phyloP scores from a whole-genome alignment of 1,140 invertebrate genomes.

The Muscidifurax raptorellus region DNA sequence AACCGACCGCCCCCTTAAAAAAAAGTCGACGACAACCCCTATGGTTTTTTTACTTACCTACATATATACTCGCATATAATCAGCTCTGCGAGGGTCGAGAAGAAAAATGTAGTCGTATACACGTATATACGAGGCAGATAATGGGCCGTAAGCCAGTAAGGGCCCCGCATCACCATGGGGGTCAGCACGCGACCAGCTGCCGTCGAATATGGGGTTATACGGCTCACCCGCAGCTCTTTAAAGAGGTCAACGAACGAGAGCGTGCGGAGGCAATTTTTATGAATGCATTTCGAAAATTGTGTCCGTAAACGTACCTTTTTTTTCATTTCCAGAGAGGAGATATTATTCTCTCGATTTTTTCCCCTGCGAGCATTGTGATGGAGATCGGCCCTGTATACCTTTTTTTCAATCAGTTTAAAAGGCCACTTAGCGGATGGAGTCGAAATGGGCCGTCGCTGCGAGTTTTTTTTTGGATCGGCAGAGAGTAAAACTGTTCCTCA shows the following conservation, averaged over 20 bases:
- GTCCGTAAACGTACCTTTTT: neutral
- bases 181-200: conserved; percentile 68
- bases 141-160: conserved; percentile 25
- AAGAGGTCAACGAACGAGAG: conserved; percentile 55
- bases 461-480: neutral
- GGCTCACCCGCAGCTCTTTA: conserved; percentile 43
- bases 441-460: neutral
- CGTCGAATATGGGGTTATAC: conserved; percentile 55
- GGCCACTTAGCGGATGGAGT: conserved; percentile 14
- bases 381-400: neutral
- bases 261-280: neutral
- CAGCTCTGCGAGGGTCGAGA: no score
- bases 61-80: neutral
- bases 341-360: neutral
- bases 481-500: neutral
- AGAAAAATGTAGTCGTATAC: neutral
- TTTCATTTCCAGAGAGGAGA: neutral
- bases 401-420: conserved; percentile 41
- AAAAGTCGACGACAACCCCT: conserved; percentile 28
- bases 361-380: conserved; percentile 4
- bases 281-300: conserved; percentile 48
- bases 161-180: conserved; percentile 59
- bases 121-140: neutral
- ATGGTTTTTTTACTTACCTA: conserved; percentile 28
- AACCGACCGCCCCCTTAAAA: no score